Conservation (phyloP, 1,140 invertebrate genomes). For the Pygmarrhopalites habei region DNA sequence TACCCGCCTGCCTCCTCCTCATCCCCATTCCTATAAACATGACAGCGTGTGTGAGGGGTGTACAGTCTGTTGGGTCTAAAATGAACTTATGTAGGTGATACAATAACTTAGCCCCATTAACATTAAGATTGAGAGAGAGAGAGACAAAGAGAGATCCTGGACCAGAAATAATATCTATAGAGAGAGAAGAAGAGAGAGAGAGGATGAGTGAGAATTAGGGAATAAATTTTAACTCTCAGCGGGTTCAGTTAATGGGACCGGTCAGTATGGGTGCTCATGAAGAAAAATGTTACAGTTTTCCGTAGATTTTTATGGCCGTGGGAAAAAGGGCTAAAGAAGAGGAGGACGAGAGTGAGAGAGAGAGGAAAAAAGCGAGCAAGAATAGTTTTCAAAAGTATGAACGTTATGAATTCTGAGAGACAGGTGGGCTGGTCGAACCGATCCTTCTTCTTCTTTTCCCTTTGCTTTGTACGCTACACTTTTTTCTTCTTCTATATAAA, state of each 20-base stretch:
- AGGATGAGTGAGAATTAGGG: conserved; percentile 17
- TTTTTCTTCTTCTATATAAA: neutral
- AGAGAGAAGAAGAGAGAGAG: neutral
- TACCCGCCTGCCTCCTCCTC: no score
- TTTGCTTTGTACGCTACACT: neutral
- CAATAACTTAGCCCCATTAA: conserved; percentile 9
- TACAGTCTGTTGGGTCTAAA: conserved; percentile 1
- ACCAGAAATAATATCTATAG: no score
- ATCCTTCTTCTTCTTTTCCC: conserved; percentile 8
- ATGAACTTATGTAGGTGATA: conserved; percentile 9
- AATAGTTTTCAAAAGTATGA: conserved; percentile 19
- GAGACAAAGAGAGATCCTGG: neutral
- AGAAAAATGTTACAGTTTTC: conserved; percentile 31
- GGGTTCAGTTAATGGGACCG: conserved; percentile 28
- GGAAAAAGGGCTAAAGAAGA: conserved; percentile 25
- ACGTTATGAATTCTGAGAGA: conserved; percentile 39
- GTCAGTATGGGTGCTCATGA: conserved; percentile 20
- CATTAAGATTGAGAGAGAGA: neutral
- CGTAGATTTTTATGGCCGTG: conserved; percentile 37
- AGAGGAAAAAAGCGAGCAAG: conserved; percentile 14
- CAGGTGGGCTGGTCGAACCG: conserved; percentile 34
- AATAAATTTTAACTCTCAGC: conserved; percentile 29
- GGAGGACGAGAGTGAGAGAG: neutral
- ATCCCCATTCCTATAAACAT: no score
- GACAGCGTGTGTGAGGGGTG: no score